Base-by-base conservation (phyloP, 2,888 invertebrate genomes). In the Aphidoletes aphidimyza region DNA sequence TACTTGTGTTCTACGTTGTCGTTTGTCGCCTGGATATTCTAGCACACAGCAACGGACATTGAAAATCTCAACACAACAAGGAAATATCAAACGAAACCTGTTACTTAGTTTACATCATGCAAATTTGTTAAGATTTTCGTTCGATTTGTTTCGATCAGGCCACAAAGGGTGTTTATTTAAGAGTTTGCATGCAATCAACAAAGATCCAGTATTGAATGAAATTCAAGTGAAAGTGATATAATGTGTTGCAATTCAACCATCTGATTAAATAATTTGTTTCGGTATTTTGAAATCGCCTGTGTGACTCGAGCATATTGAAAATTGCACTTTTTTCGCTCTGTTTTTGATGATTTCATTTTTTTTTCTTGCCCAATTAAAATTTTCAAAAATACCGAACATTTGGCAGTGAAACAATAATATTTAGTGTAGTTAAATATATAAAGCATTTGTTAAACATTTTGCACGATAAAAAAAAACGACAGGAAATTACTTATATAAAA, bases 41-140 rank as follows among this genome's bases (percentile, higher is more conserved):
- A 36, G 22, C 78, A 81, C 81, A 81, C 81, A 81, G n/a, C 37
- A 81, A 37, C 81, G 37, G 11, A 81, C 81, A 37, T 37, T 37
- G n/a, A 69, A 69, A 69, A 0, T 11, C n/a, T n/a, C n/a, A n/a
- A 47, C 69, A 34, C 1, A 37, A 81, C 37, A 37, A 11, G 37
- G n/a, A 69, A 81, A 81, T 81, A 81, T 81, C 36, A 81, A 8
- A 81, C 81, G 81, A 81, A 81, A 81, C 81, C 81, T 81, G 81
- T 81, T 81, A 81, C 81, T n/a, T 81, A 36, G 81, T 81, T 81
- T 81, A 37, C 37, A 81, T 81, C 81, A 81, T 81, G 36, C 81
- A 22, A 37, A 69, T 81, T 81, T 37, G 14, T 37, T n/a, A 11
- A 81, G 81, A 5, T 36, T 37, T 47, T 9, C 22, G 5, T 78